A percentile compares a stretch with the other conserved stretches of the same genome.
Conservation (phyloP, 2,888 invertebrate genomes). For the Orchesellides sinensis region DNA sequence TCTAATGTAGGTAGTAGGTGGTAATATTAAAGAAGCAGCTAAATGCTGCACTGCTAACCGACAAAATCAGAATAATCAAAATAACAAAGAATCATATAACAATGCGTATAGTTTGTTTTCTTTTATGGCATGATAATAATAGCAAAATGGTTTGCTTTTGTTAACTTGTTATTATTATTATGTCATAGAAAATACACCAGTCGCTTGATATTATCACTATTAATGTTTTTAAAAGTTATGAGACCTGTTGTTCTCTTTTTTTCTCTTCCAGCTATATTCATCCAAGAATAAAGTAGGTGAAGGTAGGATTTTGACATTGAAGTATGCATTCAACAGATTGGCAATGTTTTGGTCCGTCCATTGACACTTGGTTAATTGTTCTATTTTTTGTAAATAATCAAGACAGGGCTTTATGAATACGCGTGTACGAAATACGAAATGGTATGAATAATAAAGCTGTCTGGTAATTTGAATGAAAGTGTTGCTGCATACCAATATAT, state of each 20-base stretch:
- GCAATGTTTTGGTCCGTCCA: too few species aligned
- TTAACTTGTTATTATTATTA: conserved; percentile 7
- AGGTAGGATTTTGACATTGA: conserved; percentile 22
- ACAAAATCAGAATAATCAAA: conserved; percentile 29
- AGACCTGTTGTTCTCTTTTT: conserved; percentile 7
- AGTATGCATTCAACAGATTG: too few species aligned
- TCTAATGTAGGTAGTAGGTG: background rate
- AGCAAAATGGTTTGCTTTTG: conserved; percentile 18
- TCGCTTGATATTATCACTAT: background rate
- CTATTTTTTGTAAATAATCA: too few species aligned
- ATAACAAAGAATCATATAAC: conserved; percentile 20
- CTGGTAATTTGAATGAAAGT: too few species aligned
- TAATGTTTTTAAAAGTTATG: background rate
- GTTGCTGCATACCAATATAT: too few species aligned
- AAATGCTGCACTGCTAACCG: background rate
- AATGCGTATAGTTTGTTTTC: conserved; percentile 10
- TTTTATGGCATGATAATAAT: conserved; percentile 16
- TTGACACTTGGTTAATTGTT: too few species aligned
- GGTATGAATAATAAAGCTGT: too few species aligned
- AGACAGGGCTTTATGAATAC: too few species aligned
- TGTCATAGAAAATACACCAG: conserved; percentile 9
- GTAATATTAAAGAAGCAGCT: background rate
- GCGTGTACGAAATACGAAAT: too few species aligned
- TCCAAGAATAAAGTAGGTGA: conserved; percentile 11
- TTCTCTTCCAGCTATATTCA: background rate